These are phyloP conservation scores for Synaphobranchus kaupii DNA, from an alignment of 2,797 vertebrate genomes.

Conservation along the genomic window DNA sequence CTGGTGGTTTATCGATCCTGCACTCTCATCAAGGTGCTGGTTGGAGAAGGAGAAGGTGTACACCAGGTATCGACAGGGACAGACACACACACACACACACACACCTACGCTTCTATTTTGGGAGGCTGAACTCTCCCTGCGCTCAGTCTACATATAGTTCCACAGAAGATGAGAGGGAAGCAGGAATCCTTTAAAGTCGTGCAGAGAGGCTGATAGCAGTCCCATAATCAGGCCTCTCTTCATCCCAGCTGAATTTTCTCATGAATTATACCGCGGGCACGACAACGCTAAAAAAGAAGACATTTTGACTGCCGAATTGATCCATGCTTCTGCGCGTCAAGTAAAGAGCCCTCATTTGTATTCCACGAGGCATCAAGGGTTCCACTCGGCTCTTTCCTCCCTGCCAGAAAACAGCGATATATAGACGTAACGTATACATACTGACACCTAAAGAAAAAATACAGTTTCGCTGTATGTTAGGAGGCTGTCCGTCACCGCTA, in stretches of 20 bases:
- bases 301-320: conserved; percentile 46
- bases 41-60: conserved; percentile 53
- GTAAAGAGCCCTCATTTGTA: conserved; percentile 37
- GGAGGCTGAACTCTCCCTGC: conserved; percentile 51
- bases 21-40: conserved; percentile 61
- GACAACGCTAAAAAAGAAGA: conserved; percentile 33
- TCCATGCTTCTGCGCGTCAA: conserved; percentile 36
- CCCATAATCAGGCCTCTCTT: conserved; percentile 35
- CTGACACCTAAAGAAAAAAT: conserved; percentile 45
- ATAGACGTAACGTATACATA: conserved; percentile 30
- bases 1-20: conserved; percentile 59
- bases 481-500: conserved; percentile 51
- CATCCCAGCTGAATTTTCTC: conserved; percentile 43
- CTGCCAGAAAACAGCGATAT: conserved; percentile 46
- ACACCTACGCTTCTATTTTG: conserved; percentile 52
- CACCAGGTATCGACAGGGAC: conserved; percentile 58
- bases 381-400: conserved; percentile 31
- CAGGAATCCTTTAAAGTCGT: conserved; percentile 17
- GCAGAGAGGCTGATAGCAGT: conserved; percentile 29
- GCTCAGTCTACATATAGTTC: conserved; percentile 58
- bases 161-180: conserved; percentile 41
- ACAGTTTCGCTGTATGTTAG: conserved; percentile 49
- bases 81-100: neutral
- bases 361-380: conserved; percentile 35
- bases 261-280: conserved; percentile 38